Percentiles rank a stretch among this genome's conserved stretches.
Conservation (phyloP, 2,888 invertebrate genomes). For the Eupithecia pulchellata region DNA sequence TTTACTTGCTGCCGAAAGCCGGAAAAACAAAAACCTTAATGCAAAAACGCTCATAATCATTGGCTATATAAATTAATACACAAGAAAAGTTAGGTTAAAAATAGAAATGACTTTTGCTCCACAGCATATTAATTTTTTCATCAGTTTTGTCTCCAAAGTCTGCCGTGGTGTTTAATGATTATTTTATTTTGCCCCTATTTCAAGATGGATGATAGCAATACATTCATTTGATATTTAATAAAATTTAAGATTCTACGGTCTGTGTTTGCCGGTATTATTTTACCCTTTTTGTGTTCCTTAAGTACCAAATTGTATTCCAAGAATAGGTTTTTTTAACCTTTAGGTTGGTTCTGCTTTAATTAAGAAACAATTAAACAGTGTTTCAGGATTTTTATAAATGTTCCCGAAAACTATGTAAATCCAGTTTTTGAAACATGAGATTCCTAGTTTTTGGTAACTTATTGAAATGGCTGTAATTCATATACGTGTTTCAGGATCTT, state of each 20-base stretch:
- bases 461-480: no score
- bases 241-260: constrained; percentile 25
- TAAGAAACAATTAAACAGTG: no score
- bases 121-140: neutral
- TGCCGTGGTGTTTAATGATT: constrained; percentile 55
- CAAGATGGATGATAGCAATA: constrained; percentile 51
- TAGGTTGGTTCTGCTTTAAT: no score
- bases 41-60: neutral
- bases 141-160: constrained; percentile 26
- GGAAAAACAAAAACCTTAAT: neutral
- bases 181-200: constrained; percentile 56
- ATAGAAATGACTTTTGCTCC: neutral
- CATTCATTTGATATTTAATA: constrained; percentile 27
- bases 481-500: no score
- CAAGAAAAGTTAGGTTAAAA: neutral
- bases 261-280: constrained; percentile 1
- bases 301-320: neutral
- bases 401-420: no score
- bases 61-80: neutral
- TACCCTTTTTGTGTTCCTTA: neutral
- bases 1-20: neutral
- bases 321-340: no score
- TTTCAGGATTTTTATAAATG: no score
- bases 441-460: no score
- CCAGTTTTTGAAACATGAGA: no score